Base-by-base conservation (phyloP, 2,113 vertebrate genomes). In the Periophthalmus modestus region DNA sequence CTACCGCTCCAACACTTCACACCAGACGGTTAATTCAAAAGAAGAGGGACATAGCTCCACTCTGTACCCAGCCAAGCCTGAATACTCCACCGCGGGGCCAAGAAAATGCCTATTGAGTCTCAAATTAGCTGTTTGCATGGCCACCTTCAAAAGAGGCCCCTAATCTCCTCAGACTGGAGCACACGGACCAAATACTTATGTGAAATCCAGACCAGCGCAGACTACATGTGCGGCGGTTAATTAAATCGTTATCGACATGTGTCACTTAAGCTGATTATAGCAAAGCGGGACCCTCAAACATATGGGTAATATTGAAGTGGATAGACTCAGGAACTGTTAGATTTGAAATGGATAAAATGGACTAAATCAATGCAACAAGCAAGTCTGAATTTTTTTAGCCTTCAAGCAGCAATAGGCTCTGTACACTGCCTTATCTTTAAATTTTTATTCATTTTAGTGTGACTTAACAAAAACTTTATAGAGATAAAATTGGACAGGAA, bases 61-160 rank as follows among this genome's bases (percentile, higher is more conserved):
- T 43, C 66, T 74, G 7, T 34, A 67, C 71, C 65, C 58, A 77
- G 85, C 79, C 75, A 78, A 71, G 71, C 77, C 74, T 77, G 66
- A 79, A 68, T 68, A 34, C 68, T 69, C 61, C 74, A 62, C 66
- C 43, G 66, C 76, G 74, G 6, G 71, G 74, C 87, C 81, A 85
- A 85, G 79, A 89, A 88, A 89, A 84, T 78, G 69, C 65, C 77
- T 67, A 89, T 91, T 91, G 85, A 87, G n/a, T 79, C 80, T 88
- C 82, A 87, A 83, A 88, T 88, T 72, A 90, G 85, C 82, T 28
- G 69, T 86, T 78, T 82, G 81, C 76, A 78, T 72, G 77, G 77
- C 68, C 80, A 57, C 80, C 82, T 88, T 88, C 72, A 88, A 76
- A 86, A 34, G 72, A 81, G 75, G 63, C 77, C 85, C 79, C 80